These are phyloP conservation scores for Ciconia nigra DNA, from an alignment of 2,797 vertebrate species.

Conservation along the genomic window DNA sequence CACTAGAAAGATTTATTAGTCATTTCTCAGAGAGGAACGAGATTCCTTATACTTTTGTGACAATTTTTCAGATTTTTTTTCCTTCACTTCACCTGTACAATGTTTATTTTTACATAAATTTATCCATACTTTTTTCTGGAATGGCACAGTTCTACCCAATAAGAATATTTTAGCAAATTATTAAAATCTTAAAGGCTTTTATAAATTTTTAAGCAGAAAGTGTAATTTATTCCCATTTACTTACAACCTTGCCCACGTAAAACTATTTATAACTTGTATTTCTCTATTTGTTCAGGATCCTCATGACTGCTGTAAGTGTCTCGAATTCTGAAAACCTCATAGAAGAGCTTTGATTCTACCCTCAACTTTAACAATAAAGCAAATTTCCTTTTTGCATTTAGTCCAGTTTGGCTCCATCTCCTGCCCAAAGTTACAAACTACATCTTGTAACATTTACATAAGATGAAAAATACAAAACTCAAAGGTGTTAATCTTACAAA, in stretches of 20 bases:
- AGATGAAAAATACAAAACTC: neutral
- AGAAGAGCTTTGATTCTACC: neutral
- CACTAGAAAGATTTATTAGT: neutral
- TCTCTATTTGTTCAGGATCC: neutral
- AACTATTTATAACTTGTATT: neutral
- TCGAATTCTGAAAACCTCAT: neutral
- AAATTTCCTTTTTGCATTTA: neutral
- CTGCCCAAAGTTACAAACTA: conserved; percentile 23
- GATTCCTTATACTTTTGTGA: neutral
- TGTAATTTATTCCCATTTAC: neutral
- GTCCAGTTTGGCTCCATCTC: conserved; percentile 37
- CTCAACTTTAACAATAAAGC: neutral
- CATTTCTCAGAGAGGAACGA: neutral
- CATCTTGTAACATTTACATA: neutral
- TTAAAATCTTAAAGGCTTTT: neutral
- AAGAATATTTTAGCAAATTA: neutral
- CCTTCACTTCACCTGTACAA: neutral
- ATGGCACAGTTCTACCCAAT: neutral
- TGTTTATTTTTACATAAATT: neutral
- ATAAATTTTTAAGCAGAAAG: neutral
- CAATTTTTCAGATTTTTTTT: neutral
- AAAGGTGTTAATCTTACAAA: neutral
- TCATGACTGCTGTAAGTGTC: neutral
- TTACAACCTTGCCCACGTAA: neutral
- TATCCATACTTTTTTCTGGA: neutral